phyloP scores from a whole-genome alignment of 1,140 invertebrate species.

The Drosophila prosaltans region DNA sequence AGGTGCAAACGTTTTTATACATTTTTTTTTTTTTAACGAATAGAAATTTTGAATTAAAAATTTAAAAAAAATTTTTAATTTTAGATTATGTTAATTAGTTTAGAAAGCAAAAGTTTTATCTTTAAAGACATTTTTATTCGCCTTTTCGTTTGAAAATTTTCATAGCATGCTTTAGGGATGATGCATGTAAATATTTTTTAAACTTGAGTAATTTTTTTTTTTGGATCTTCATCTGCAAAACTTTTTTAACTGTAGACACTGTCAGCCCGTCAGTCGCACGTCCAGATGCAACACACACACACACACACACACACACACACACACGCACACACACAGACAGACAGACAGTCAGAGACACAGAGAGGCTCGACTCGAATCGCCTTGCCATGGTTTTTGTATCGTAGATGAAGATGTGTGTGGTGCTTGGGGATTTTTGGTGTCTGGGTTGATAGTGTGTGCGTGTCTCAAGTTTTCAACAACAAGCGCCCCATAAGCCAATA shows the following conservation, averaged over 20 bases:
- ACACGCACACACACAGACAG: neutral
- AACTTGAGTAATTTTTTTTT: too few species aligned
- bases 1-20: too few species aligned
- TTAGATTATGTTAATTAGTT: too few species aligned
- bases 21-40: too few species aligned
- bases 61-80: too few species aligned
- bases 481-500: slow-evolving; percentile 70
- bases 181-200: neutral
- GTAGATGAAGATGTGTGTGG: slow-evolving; percentile 66
- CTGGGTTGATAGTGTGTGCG: slow-evolving; percentile 32
- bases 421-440: slow-evolving; percentile 19
- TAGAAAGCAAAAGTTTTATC: too few species aligned
- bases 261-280: slow-evolving; percentile 53
- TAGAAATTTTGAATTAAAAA: too few species aligned
- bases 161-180: slow-evolving; percentile 7
- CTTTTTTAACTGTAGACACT: slow-evolving; percentile 48
- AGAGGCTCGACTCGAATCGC: neutral
- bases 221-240: neutral
- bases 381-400: neutral
- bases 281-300: slow-evolving; percentile 54
- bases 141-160: neutral
- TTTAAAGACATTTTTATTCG: too few species aligned
- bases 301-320: neutral
- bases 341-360: neutral
- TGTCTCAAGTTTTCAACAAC: slow-evolving; percentile 78